Evolutionary conservation across 2,888 invertebrate species (phyloP), one percentile per base, ranked within the genome.

Genomic region (Zaprionus lineosus): DNA sequence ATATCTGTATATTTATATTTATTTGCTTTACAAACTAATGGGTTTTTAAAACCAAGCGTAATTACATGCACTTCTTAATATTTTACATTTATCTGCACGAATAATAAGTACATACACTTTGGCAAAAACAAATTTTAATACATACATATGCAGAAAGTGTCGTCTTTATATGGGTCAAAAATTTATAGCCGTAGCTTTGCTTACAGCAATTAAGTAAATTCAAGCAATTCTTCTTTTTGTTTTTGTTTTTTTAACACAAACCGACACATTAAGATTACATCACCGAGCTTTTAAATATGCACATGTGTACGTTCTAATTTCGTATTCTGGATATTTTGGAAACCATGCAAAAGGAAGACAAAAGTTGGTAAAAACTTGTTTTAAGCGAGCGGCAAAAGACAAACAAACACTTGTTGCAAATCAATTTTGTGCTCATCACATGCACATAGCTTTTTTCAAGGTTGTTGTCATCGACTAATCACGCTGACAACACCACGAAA

Each of bases 11-110:
- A 33, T 8, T 26, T 7, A 34, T 3, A 24, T 34, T 3, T 29
- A 21, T 39, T 39, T 59, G 47, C 62, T 82, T 70, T 74, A 78
- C 78, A 84, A 82, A 74, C 75, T 61, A 84, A 82, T 77, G 66
- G 62, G 44, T 55, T 74, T 78, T 77, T 69, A 61, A 82, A 84
- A 60, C 73, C 51, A 56, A 68, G 61, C 50, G 66, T 84, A 77
- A 82, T 77, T 84, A 77, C 83, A 77, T 84, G 85, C 85, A 84
- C 51, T 82, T 82, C 73, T 79, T 85, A 85, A 84, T 64, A 68
- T 58, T 40, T 51, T 8, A 40, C 21, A 43, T n/a, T 6, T 5
- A 43, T 12, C n/a, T 12, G 26, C 15, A 11, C 29, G 53, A n/a
- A 12, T 15, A 18, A 16, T 37, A 21, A 9, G 18, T 43, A 15